These are phyloP conservation scores for Crossocerus cetratus DNA, from an alignment of 2,888 invertebrate genomes.

Conservation along the genomic window DNA sequence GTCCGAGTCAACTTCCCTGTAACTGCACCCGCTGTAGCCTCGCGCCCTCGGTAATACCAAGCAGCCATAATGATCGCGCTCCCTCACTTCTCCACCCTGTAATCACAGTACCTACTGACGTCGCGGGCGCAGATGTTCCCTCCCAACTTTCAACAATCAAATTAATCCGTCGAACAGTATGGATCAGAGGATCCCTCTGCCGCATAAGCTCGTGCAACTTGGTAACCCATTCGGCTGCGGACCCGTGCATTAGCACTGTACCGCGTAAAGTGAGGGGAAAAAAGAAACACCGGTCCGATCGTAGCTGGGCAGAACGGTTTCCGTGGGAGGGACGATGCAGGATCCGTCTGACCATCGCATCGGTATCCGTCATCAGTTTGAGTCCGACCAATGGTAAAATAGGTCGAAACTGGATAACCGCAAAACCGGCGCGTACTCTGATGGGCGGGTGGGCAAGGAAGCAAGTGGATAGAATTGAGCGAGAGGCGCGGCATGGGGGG, in stretches of 20 bases:
- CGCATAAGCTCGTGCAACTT: background rate
- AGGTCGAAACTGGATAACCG: conserved; percentile 58
- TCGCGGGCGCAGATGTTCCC: too few species aligned
- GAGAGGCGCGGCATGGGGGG: conserved; percentile 10
- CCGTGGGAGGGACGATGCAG: conserved; percentile 18
- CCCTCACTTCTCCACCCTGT: too few species aligned
- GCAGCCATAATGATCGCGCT: too few species aligned
- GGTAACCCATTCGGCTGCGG: background rate
- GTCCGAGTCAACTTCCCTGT: too few species aligned
- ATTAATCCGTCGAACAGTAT: too few species aligned
- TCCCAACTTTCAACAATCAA: too few species aligned
- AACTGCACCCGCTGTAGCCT: too few species aligned
- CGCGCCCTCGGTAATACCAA: too few species aligned
- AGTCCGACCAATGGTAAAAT: conserved; percentile 32
- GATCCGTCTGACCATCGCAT: conserved; percentile 17
- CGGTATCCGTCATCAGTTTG: conserved; percentile 34
- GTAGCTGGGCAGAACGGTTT: conserved; percentile 11
- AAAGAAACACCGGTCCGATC: conserved; percentile 1
- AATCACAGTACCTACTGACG: too few species aligned
- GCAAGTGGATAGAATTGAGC: conserved; percentile 8
- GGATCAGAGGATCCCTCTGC: too few species aligned
- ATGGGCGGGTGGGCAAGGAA: conserved; percentile 20
- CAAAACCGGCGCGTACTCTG: conserved; percentile 49
- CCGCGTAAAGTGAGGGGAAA: background rate
- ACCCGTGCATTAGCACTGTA: background rate